These are phyloP conservation scores for Dicyrtoma fusca DNA, from an alignment of 2,888 invertebrate genomes.

Conservation along the genomic window DNA sequence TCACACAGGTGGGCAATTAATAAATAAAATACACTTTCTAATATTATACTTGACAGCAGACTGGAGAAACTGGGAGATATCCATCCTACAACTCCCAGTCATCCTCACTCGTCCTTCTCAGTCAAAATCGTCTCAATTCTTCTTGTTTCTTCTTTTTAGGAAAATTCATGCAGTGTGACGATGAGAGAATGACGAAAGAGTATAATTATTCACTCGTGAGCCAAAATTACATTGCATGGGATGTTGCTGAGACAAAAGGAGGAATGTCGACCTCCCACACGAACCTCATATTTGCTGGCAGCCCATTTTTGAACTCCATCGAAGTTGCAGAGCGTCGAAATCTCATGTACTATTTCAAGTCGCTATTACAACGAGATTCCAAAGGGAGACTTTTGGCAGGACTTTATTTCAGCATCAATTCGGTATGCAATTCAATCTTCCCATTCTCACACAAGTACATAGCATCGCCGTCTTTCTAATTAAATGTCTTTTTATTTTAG, in stretches of 20 bases:
- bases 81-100: not conserved
- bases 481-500: too few species aligned
- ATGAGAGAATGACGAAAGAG: slow-evolving; percentile 69
- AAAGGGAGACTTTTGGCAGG: slow-evolving; percentile 83
- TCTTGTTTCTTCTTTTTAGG: slow-evolving; percentile 63
- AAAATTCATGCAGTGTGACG: slow-evolving; percentile 80
- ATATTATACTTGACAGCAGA: too few species aligned
- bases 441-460: too few species aligned
- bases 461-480: too few species aligned
- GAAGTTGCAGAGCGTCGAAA: slow-evolving; percentile 88
- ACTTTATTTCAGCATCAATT: slow-evolving; percentile 77
- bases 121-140: too few species aligned
- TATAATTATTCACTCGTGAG: slow-evolving; percentile 78
- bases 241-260: slow-evolving; percentile 70
- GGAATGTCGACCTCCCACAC: slow-evolving; percentile 65
- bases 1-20: slow-evolving; percentile 77
- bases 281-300: slow-evolving; percentile 76
- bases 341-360: slow-evolving; percentile 76
- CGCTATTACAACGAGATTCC: slow-evolving; percentile 75
- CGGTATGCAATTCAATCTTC: slow-evolving; percentile 37
- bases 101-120: not conserved
- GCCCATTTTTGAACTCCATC: slow-evolving; percentile 66
- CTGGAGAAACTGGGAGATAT: not conserved
- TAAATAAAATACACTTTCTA: too few species aligned
- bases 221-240: slow-evolving; percentile 83